Base-by-base conservation (phyloP, 2,888 invertebrate species). In the Odontocolon sp. region DNA sequence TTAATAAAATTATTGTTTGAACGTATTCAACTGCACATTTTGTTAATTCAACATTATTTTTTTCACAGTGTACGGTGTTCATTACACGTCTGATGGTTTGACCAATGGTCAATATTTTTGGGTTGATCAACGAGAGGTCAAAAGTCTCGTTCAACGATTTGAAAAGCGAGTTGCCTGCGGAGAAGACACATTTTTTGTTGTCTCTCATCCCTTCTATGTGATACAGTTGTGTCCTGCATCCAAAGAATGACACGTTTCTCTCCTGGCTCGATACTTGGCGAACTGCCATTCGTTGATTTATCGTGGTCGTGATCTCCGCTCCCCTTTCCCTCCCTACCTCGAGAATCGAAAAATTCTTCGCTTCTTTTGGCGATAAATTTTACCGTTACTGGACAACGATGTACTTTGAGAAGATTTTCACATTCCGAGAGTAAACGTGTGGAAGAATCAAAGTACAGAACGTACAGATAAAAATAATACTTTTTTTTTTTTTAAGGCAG, bases 221-320 rank as follows among this genome's bases (percentile, higher is more conserved):
- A 52, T n/a, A 36, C 18, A 33, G 45, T 6, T 28, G 31, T 23
- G 33, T 40, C 16, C 23, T n/a, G 42, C 31, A 18, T 54, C 16
- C 33, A 33, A 14, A 28, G 31, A 18, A 54, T 28, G 40, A 52
- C 16, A 26, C 67, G 61, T 38, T 61, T 66, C 67, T 67, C 56
- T 31, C 11, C 26, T 28, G 52, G 26, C 26, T 47, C 59, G 69
- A 54, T 66, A 66, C 59, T 50, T 70, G 66, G 70, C 66, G 33
- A 42, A 67, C 45, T 70, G 70, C 69, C 77, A 74, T 74, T 70
- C 61, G 59, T 70, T 70, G 77, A 78, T 78, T 70, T 78, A 74
- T 78, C 66, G 74, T 47, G 59, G 54, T 67, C 61, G 76, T 71
- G 70, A n/a, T n/a, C n/a, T n/a, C n/a, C n/a, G n/a, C n/a, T n/a